Base-by-base conservation (phyloP, 2,888 invertebrate genomes). In the Campopleginae sp. region DNA sequence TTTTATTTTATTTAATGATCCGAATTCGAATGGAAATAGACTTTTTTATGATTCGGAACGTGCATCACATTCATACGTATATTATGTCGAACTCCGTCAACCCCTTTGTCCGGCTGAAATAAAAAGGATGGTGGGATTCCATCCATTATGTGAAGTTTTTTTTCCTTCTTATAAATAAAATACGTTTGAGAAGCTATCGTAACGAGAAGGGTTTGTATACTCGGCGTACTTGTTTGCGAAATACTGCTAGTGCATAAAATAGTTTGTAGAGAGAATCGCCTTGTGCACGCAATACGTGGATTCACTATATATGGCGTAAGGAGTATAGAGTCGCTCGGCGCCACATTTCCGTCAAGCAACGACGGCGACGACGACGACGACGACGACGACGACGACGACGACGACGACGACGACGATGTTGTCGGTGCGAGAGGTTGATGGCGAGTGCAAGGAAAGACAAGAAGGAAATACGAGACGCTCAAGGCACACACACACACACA, bases 271-370 rank as follows among this genome's bases (percentile, higher is more conserved):
- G 72, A 75, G 76, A 54, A 44, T 80, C 51, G 48, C 61, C 42
- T 27, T 74, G 46, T 75, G 44, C 33, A 46, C 23, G 38, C 61
- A 63, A 63, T 46, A 61, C 19, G 23, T 31, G 63, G 10, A 23
- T 58, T 44, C 46, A 23, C 31, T 65, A 48, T 48, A 38, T 76
- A 65, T 44, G 70, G 5, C 44, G 31, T 19, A 33, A 38, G 54
- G 51, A 65, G 71, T 71, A 79, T 80, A 75, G 81, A 79, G 72
- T 82, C 78, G 48, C 58, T 58, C 66, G 85, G 85, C 85, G 85
- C 82, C 85, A 82, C 85, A 75, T 79, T 80, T 82, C 76, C 76
- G 85, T 85, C 81, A 78, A 72, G 48, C 23, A 76, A 81, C 66
- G 79, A 38, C 38, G 38, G 10, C 38, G 38, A 38, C 38, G 38